Base-by-base conservation (phyloP, 2,888 invertebrate genomes). In the Eupithecia vulgata region DNA sequence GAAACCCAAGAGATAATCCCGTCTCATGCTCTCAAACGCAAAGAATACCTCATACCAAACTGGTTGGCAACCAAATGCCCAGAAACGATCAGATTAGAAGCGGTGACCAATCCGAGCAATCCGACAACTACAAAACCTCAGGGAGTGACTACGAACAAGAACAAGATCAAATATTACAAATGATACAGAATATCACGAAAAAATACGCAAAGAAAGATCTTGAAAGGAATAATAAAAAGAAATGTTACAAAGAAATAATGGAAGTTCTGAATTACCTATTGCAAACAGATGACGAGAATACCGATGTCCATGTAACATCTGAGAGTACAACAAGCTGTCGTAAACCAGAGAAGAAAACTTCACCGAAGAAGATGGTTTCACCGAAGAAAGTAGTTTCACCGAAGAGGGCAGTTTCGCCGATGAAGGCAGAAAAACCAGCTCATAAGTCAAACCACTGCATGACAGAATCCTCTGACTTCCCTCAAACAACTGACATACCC, bases 171-270 rank as follows among this genome's bases (percentile, higher is more conserved):
- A 82, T 94, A 74, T 78, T 93, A 65, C 85, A 89, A 35, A 83
- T 91, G 77, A 94, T 94, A 76, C 86, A 90, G 82, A 90, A 88
- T 72, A 93, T 94, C 64, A 94, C 93, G 25, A 89, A 87, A 75
- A 90, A 91, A n/a, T 94, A 92, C 80, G 86, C 92, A 1, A 94
- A 94, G 82, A 86, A 85, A 59, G 89, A 91, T 57, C 77, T 87
- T 35, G 88, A 86, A 62, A 91, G 88, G 74, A 83, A 77, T 61
- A 90, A 88, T 76, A 88, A 88, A 71, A 93, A 90, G 76, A 93
- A 92, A 83, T 91, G 93, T 79, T 92, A 91, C 57, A 90, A 89
- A 75, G 94, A 94, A 81, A 92, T 94, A 30, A 86, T 94, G 71
- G 83, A 87, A 34, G 86, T 93, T 45, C 81, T 94, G 17, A 92